A percentile compares a stretch with the other conserved stretches of the same genome.
Conservation (phyloP, 2,888 invertebrate genomes). For the Lucinisca nassula region DNA sequence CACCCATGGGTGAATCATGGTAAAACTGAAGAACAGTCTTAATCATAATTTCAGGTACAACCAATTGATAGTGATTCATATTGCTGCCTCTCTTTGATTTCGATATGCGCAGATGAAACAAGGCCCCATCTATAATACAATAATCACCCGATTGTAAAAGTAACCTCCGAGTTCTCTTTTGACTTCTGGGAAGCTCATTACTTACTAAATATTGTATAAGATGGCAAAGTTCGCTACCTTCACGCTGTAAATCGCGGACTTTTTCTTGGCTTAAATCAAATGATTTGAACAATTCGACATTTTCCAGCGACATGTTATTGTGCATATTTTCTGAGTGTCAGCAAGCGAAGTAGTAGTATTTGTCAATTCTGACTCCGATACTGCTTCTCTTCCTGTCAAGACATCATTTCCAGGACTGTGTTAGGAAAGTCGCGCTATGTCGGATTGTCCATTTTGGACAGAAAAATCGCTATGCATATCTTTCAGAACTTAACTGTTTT, state of each 20-base stretch:
- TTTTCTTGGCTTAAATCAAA: background rate
- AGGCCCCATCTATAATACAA: slow-evolving; percentile 29
- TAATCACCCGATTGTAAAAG: slow-evolving; percentile 48
- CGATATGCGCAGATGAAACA: slow-evolving; percentile 42
- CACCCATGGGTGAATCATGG: slow-evolving; percentile 44
- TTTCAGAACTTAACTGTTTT: background rate
- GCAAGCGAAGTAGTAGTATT: background rate
- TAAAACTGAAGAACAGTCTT: slow-evolving; percentile 35
- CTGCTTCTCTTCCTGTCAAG: background rate
- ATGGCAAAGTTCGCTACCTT: background rate
- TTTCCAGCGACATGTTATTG: background rate
- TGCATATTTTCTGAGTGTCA: background rate
- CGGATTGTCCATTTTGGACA: background rate
- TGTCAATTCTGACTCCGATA: background rate
- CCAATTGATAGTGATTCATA: slow-evolving; percentile 38
- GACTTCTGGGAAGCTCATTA: slow-evolving; percentile 6
- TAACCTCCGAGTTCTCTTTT: slow-evolving; percentile 45
- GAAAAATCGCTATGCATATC: background rate
- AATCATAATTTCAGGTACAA: slow-evolving; percentile 37
- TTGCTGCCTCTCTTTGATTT: slow-evolving; percentile 42
- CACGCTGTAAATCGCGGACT: no score
- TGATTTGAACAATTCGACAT: background rate
- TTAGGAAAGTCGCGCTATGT: background rate
- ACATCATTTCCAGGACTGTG: background rate
- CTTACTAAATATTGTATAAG: background rate